Evolutionary conservation across 2,888 invertebrate genomes (phyloP), one percentile per base, ranked within the genome.

Genomic region (Strigamia maritima): DNA sequence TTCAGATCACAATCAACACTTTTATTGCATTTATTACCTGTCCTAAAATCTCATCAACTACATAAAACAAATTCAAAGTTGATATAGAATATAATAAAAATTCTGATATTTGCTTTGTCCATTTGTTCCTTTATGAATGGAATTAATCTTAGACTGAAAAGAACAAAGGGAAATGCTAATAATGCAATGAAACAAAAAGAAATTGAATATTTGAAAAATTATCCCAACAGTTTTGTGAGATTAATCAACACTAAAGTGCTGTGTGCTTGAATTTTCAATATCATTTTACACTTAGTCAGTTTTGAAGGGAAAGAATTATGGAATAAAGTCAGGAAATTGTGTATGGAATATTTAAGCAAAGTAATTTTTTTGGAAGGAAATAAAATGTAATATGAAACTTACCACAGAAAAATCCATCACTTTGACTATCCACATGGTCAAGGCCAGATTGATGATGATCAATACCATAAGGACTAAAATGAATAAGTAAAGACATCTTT

Each of bases 331-430:
- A 31, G 6, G 6, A 31, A 6, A 31, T 4, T 4, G 31, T 31
- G 31, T 2, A 31, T 31, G 31, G 31, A 31, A 31, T 31, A 4
- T 31, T 31, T 2, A 31, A n/a, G n/a, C n/a, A n/a, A n/a, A n/a
- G n/a, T n/a, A n/a, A n/a, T n/a, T n/a, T n/a, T n/a, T n/a, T n/a
- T n/a, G n/a, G n/a, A n/a, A n/a, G n/a, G n/a, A n/a, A n/a, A n/a
- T n/a, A n/a, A n/a, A n/a, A n/a, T n/a, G n/a, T n/a, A n/a, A 31
- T 4, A 31, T 31, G 31, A 19, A 60, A 90, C 93, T 93, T 89
- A 97, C 98, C 87, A 94, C 91, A 83, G 95, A 95, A 87, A 98
- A 97, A 88, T 97, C 94, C 91, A 98, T 92, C 83, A 98, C 97
- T 88, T 95, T 94, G 82, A 98, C 90, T 82, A 98, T 94, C 97